These are phyloP conservation scores for Bergia puertoricense DNA, from an alignment of 92 coral and sea anemone species.

Conservation along the genomic window DNA sequence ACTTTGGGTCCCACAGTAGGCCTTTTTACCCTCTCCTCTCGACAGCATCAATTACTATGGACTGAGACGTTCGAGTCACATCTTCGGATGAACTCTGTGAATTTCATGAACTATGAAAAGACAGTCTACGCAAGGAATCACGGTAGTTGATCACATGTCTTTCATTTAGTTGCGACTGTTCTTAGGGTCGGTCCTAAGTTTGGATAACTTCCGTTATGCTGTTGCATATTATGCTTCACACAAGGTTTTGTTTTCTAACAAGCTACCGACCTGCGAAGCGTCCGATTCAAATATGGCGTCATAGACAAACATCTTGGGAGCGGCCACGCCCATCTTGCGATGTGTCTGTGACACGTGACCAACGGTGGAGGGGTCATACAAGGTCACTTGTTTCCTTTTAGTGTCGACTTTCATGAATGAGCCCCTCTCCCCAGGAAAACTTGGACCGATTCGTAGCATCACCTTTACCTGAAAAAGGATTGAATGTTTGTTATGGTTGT, in stretches of 20 bases:
- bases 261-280: constrained; percentile 67
- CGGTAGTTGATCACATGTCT: no score
- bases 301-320: constrained; percentile 99
- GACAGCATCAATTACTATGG: no score
- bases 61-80: no score
- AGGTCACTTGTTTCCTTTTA: constrained; percentile 89
- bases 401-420: constrained; percentile 94
- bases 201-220: no score
- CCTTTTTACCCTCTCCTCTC: no score
- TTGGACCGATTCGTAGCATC: constrained; percentile 94
- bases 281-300: constrained; percentile 95
- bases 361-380: constrained; percentile 93
- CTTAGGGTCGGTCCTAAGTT: no score
- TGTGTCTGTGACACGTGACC: constrained; percentile 94
- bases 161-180: no score
- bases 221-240: neutral
- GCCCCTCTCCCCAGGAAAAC: constrained; percentile 99
- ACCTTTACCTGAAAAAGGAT: constrained; percentile 80
- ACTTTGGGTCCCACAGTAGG: no score
- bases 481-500: neutral
- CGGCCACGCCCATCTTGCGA: constrained; percentile 98
- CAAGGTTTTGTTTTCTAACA: neutral
- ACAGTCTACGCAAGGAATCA: no score
- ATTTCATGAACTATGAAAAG: neutral
- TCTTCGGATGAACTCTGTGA: no score